These are phyloP conservation scores for Gymnopithys bicolor DNA, from an alignment of 2,797 vertebrate species.

Conservation along the genomic window DNA sequence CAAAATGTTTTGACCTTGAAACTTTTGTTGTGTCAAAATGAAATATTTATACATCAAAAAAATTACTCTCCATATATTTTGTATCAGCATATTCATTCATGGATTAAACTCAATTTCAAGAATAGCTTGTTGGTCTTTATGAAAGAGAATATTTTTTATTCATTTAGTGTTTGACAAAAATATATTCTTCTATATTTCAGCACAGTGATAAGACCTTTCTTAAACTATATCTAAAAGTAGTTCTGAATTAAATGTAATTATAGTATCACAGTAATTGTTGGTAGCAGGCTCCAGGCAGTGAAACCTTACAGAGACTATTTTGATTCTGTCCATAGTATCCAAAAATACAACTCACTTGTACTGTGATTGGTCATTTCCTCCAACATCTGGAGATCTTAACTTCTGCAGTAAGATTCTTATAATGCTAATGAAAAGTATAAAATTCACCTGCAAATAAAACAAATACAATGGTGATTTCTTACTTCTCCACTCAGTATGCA, in stretches of 20 bases:
- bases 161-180: neutral
- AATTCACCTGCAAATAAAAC: conserved; percentile 84
- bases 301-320: neutral
- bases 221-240: neutral
- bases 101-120: neutral
- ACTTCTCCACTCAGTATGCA: neutral
- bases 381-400: conserved; percentile 87
- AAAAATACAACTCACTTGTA: conserved; percentile 83
- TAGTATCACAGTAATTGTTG: neutral
- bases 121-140: neutral
- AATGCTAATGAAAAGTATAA: conserved; percentile 90
- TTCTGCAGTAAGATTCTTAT: conserved; percentile 91
- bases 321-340: neutral
- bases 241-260: neutral
- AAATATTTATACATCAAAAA: neutral
- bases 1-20: neutral
- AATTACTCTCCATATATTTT: neutral
- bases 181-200: neutral
- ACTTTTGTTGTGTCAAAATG: neutral
- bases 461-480: neutral
- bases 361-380: conserved; percentile 89
- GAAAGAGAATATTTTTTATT: neutral
- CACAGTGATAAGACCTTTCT: neutral
- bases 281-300: neutral
- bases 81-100: neutral